Percentiles rank a stretch among this genome's conserved stretches.
These are phyloP conservation scores for Vidua macroura DNA, from an alignment of 2,113 vertebrate species.

Conservation along the genomic window DNA sequence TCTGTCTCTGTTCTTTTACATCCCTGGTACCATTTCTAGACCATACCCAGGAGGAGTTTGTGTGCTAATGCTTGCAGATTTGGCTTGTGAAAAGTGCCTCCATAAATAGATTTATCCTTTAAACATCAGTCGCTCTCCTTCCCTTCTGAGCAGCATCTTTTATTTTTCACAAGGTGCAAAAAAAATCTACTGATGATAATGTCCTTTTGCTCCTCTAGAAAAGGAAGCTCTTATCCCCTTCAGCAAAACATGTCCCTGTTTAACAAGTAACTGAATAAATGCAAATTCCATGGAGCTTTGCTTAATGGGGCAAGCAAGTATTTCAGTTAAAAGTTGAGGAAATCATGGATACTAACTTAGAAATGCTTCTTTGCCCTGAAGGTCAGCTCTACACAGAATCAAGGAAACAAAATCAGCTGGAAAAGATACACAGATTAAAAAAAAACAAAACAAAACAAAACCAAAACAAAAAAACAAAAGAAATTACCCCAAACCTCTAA, in stretches of 20 bases:
- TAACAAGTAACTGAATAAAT: slow-evolving; percentile 13
- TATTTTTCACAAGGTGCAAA: slow-evolving; percentile 24
- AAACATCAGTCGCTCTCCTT: background rate
- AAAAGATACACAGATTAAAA: background rate
- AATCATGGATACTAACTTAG: background rate
- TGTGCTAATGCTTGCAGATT: slow-evolving; percentile 15
- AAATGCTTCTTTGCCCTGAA: background rate
- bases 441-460: too few relatives aligned
- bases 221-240: background rate
- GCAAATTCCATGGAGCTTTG: background rate
- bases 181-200: slow-evolving; percentile 15
- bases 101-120: slow-evolving; percentile 19
- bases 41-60: background rate
- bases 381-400: background rate
- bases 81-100: background rate
- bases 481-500: background rate
- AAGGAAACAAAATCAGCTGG: background rate
- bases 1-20: background rate
- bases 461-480: too few relatives aligned
- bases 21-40: background rate
- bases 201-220: slow-evolving; percentile 19
- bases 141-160: background rate
- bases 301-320: slow-evolving; percentile 15
- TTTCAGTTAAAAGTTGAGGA: background rate
- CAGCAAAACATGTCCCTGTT: slow-evolving; percentile 23